Percentiles rank a stretch among this genome's conserved stretches.
phyloP scores from a whole-genome alignment of 2,888 invertebrate species.

The Gerris lacustris region DNA sequence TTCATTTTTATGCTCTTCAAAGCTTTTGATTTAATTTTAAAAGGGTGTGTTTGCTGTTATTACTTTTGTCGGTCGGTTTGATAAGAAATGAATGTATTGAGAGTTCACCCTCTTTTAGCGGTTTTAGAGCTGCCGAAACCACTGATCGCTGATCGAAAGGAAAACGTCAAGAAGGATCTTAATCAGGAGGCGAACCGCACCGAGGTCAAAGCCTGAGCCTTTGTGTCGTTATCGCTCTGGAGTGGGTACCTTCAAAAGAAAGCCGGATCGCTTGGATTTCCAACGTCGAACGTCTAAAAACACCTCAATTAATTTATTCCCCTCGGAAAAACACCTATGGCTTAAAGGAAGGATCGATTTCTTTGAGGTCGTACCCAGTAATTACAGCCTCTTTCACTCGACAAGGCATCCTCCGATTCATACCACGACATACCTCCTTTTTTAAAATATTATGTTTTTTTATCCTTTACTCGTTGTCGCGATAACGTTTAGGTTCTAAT shows the following conservation, averaged over 20 bases:
- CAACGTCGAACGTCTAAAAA: not conserved
- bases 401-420: not conserved
- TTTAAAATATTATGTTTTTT: constrained; percentile 8
- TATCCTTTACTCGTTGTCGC: constrained; percentile 12
- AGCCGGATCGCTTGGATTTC: not conserved
- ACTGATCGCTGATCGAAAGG: too few relatives aligned
- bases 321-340: constrained; percentile 31
- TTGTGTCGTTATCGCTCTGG: constrained; percentile 9
- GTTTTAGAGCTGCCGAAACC: too few relatives aligned
- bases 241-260: not conserved
- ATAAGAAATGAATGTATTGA: too few relatives aligned
- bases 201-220: constrained; percentile 11
- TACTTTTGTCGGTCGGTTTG: too few relatives aligned
- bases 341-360: constrained; percentile 27
- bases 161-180: too few relatives aligned
- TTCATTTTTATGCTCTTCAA: too few relatives aligned
- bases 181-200: too few relatives aligned
- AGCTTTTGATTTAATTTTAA: too few relatives aligned
- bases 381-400: constrained; percentile 4
- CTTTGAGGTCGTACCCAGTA: constrained; percentile 18
- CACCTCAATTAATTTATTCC: constrained; percentile 31
- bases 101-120: too few relatives aligned
- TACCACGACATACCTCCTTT: not conserved
- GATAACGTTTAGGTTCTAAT: constrained; percentile 10
- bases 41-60: too few relatives aligned